These are phyloP conservation scores for Phymanthus crucifer DNA, from an alignment of 92 coral and sea anemone species.

Conservation along the genomic window DNA sequence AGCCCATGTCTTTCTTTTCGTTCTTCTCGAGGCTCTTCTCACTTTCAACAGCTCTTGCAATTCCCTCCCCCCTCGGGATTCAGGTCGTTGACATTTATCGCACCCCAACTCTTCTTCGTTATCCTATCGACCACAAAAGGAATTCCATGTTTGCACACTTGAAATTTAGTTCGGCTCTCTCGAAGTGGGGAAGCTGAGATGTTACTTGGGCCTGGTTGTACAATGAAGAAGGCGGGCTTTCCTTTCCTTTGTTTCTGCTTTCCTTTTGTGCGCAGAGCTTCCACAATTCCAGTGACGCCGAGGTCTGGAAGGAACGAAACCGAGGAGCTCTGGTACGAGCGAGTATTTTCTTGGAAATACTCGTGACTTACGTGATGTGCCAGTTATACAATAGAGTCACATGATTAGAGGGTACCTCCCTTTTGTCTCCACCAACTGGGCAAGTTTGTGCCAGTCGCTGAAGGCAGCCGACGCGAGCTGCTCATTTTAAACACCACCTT, in stretches of 20 bases:
- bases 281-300: background rate
- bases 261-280: background rate
- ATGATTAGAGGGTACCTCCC: no score
- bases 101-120: constrained; percentile 47
- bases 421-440: no score
- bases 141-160: constrained; percentile 56
- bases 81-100: constrained; percentile 58
- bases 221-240: constrained; percentile 18
- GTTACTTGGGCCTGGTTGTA: constrained; percentile 13
- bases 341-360: no score
- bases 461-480: no score
- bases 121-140: constrained; percentile 33
- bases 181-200: background rate
- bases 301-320: no score
- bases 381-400: no score
- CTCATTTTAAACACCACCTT: no score
- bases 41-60: constrained; percentile 47
- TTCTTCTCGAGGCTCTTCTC: constrained; percentile 42
- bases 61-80: constrained; percentile 63
- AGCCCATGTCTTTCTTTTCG: constrained; percentile 33
- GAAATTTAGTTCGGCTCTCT: constrained; percentile 25
- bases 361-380: no score
- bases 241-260: constrained; percentile 20
- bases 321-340: no score
- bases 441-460: no score